phyloP scores from a whole-genome alignment of 30 jellyfish, hydroid and myxozoan species.

The Cassiopea xamachana region DNA sequence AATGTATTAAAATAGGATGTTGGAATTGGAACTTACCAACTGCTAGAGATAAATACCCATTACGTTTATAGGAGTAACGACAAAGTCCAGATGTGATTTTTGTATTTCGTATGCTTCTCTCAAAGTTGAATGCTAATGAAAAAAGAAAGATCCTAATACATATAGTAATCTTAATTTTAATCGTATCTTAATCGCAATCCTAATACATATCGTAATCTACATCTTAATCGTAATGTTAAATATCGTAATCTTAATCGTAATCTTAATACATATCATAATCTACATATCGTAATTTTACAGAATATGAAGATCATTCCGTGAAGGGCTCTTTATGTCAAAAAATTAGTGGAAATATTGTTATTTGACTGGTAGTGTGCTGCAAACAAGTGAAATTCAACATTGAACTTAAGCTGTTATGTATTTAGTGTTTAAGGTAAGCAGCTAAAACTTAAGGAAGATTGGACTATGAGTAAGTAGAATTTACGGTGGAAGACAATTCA shows the following conservation, averaged over 20 bases:
- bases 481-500: too few species aligned
- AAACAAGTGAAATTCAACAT: not conserved
- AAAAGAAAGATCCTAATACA: not conserved
- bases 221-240: too few species aligned
- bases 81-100: not conserved
- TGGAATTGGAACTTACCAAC: not conserved
- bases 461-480: too few species aligned
- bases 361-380: not conserved
- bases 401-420: not conserved
- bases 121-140: not conserved
- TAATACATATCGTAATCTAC: not conserved
- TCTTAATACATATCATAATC: not conserved
- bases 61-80: not conserved
- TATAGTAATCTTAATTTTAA: not conserved
- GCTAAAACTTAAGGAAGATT: not conserved
- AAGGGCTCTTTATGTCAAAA: not conserved
- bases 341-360: not conserved
- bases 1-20: not conserved
- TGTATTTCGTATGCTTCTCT: not conserved
- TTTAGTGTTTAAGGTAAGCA: not conserved
- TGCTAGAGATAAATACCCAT: slow-evolving; percentile 5
- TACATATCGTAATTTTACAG: not conserved
- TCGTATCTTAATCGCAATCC: not conserved
- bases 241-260: not conserved
- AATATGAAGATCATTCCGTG: not conserved